A percentile compares a stretch with the other conserved stretches of the same genome.
Evolutionary conservation across 2,888 invertebrate genomes (phyloP).

Genomic region (Apotomis turbidana): DNA sequence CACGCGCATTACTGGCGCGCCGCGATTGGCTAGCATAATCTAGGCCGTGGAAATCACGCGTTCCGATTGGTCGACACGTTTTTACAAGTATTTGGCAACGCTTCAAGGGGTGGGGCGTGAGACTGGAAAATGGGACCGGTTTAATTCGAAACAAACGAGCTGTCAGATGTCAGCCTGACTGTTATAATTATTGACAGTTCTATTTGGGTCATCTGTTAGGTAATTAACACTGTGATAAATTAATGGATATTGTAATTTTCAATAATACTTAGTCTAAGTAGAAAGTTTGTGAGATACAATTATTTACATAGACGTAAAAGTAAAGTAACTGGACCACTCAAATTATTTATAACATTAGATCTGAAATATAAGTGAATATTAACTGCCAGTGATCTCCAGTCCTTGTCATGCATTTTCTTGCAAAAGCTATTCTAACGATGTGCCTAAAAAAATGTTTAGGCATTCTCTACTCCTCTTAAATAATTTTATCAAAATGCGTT

Average conservation of each 20-base stretch:
- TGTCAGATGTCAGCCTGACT: conserved; percentile 39
- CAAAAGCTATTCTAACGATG: too few relatives aligned
- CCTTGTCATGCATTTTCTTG: too few relatives aligned
- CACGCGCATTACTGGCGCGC: conserved; percentile 61
- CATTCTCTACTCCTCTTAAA: too few relatives aligned
- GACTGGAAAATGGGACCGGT: conserved; percentile 50
- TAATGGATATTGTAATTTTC: neutral
- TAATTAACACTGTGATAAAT: conserved; percentile 27
- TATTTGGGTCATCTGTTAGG: conserved; percentile 39
- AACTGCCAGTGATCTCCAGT: too few relatives aligned
- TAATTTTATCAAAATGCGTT: too few relatives aligned
- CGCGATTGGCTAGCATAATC: conserved; percentile 61
- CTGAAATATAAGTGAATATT: too few relatives aligned
- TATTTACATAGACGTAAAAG: too few relatives aligned
- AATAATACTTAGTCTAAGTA: neutral
- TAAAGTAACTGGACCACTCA: too few relatives aligned
- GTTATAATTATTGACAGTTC: conserved; percentile 38
- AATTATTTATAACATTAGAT: too few relatives aligned
- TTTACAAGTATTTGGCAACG: conserved; percentile 72
- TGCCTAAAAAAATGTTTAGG: too few relatives aligned
- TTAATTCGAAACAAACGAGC: conserved; percentile 44
- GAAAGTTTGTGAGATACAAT: neutral
- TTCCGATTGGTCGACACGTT: conserved; percentile 60
- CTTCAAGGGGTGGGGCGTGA: conserved; percentile 71
- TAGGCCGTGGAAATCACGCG: conserved; percentile 53